These are phyloP conservation scores for Zootoca vivipara DNA, from an alignment of 2,113 vertebrate genomes.

Conservation along the genomic window DNA sequence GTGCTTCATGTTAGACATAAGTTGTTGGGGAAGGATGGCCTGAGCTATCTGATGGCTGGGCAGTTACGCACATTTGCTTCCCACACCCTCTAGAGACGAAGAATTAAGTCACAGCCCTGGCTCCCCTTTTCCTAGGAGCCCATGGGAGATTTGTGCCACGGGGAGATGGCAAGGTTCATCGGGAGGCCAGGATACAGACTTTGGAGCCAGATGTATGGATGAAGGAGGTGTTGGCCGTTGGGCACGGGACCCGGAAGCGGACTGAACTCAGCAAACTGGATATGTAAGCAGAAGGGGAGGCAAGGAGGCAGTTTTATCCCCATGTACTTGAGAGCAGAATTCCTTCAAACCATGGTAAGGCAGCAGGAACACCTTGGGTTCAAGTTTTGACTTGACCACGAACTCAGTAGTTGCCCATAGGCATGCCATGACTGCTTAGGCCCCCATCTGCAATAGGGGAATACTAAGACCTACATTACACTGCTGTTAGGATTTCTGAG, in stretches of 20 bases:
- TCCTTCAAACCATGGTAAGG: not conserved
- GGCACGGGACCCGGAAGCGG: constrained; percentile 86
- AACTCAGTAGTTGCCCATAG: not conserved
- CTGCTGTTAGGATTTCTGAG: not conserved
- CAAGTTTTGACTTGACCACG: not conserved
- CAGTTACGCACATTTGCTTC: not conserved
- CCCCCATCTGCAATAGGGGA: not conserved
- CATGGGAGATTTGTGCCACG: constrained; percentile 84
- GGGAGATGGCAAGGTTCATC: constrained; percentile 63
- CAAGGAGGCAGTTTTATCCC: not conserved
- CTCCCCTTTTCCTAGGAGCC: constrained; percentile 79
- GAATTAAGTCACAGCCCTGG: not conserved
- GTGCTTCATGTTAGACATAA: not conserved
- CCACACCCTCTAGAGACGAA: not conserved
- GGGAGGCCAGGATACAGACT: constrained; percentile 92
- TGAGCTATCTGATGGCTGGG: rapidly evolving
- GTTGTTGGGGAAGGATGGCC: not conserved
- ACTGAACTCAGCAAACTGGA: constrained; percentile 72
- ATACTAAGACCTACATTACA: not conserved
- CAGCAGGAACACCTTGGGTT: not conserved
- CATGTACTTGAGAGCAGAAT: not conserved
- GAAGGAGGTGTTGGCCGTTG: constrained; percentile 81
- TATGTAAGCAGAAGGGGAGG: constrained; percentile 76
- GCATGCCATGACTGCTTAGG: not conserved
- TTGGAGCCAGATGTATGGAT: constrained; percentile 89